phyloP scores from a whole-genome alignment of 2,797 vertebrate genomes.

The Ciconia nigra region DNA sequence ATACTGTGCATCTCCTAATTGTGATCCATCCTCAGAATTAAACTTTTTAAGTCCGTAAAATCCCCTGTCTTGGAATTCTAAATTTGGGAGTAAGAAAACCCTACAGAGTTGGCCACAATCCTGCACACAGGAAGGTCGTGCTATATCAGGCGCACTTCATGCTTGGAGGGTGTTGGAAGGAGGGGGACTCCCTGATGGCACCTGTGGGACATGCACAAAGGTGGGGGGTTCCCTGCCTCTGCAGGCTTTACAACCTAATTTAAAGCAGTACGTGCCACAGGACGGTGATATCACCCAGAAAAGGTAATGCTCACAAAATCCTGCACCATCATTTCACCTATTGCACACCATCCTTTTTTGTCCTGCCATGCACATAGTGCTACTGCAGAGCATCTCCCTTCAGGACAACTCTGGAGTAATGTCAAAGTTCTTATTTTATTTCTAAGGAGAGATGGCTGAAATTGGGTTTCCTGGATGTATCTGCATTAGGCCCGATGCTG shows the following conservation, averaged over 20 bases:
- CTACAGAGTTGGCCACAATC: neutral
- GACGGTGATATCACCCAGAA: neutral
- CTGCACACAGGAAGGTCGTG: accelerated
- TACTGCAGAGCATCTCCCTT: neutral
- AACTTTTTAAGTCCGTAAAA: neutral
- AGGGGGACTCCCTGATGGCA: no score
- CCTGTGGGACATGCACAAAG: neutral
- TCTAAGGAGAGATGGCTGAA: neutral
- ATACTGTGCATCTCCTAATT: neutral
- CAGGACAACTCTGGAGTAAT: neutral
- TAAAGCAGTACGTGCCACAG: neutral
- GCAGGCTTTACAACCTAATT: neutral
- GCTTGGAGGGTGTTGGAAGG: neutral
- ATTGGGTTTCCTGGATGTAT: neutral
- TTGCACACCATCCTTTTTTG: neutral
- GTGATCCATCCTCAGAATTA: neutral
- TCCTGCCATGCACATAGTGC: no score
- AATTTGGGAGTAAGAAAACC: neutral
- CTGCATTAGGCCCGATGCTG: neutral
- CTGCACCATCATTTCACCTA: neutral
- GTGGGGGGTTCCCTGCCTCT: neutral
- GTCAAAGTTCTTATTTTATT: neutral
- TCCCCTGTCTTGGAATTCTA: neutral
- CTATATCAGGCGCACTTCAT: accelerated
- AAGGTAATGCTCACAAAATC: neutral